Percentiles rank a stretch among this genome's conserved stretches.
phyloP scores from a whole-genome alignment of 2,888 invertebrate genomes.

The Andrena chrysosceles region DNA sequence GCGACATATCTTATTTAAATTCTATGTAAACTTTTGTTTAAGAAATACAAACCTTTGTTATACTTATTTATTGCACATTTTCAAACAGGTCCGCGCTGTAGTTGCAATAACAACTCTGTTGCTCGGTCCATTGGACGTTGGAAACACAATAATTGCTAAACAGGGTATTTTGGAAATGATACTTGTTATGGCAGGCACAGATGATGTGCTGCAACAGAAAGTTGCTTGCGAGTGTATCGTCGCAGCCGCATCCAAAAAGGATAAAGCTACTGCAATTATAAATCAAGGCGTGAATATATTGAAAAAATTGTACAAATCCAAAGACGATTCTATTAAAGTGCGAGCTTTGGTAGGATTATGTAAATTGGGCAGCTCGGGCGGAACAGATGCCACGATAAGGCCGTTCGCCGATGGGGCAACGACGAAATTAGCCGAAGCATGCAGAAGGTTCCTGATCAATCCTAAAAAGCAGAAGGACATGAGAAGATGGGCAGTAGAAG shows the following conservation, averaged over 20 bases:
- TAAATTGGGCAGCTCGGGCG: conserved; percentile 97
- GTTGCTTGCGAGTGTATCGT: conserved; percentile 99
- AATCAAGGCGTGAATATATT: conserved; percentile 96
- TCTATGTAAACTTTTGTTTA: conserved; percentile 34
- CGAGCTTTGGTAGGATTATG: conserved; percentile 97
- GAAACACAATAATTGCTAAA: conserved; percentile 93
- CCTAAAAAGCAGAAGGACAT: conserved; percentile 95
- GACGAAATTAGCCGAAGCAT: conserved; percentile 96
- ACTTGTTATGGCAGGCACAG: conserved; percentile 97
- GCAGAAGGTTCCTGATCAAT: conserved; percentile 95
- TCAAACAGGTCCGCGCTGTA: conserved; percentile 88
- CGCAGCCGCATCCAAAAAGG: conserved; percentile 98
- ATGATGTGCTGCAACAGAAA: conserved; percentile 95
- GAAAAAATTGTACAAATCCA: conserved; percentile 96
- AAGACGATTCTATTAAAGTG: conserved; percentile 95
- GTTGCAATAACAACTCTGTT: conserved; percentile 95
- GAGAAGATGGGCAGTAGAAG: conserved; percentile 98
- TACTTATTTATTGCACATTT: not conserved
- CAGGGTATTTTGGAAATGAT: conserved; percentile 98
- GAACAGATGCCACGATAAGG: conserved; percentile 96
- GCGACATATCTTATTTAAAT: conserved; percentile 4
- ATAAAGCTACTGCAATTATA: conserved; percentile 96
- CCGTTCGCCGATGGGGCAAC: conserved; percentile 99
- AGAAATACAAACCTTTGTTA: conserved; percentile 35
- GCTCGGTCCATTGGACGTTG: conserved; percentile 96